A percentile compares a stretch with the other conserved stretches of the same genome.
Evolutionary conservation across 2,888 invertebrate genomes (phyloP).

Genomic region (Rapana venosa): DNA sequence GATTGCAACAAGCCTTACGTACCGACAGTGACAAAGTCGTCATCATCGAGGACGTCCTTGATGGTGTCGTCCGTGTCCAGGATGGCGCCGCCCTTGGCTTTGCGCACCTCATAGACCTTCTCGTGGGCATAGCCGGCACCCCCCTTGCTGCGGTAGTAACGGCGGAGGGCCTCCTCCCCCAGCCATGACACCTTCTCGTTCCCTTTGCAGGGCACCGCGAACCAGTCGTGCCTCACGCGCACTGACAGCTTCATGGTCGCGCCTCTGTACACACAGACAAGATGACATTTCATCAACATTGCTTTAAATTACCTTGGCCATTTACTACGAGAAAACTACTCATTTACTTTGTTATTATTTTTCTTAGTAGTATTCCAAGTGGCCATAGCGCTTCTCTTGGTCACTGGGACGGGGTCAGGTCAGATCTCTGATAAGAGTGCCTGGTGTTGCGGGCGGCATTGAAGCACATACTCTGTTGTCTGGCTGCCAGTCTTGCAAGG

Average conservation of each 20-base stretch:
- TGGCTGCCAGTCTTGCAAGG: too few species aligned
- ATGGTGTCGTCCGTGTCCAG: conserved; percentile 82
- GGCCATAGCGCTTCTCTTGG: too few species aligned
- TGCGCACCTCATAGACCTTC: conserved; percentile 80
- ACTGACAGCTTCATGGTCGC: conserved; percentile 81
- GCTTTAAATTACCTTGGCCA: too few species aligned
- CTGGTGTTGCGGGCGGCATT: too few species aligned
- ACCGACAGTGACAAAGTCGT: conserved; percentile 83
- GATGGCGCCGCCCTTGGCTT: conserved; percentile 82
- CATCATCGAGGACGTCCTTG: conserved; percentile 82
- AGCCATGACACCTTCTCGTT: conserved; percentile 80
- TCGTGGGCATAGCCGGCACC: conserved; percentile 61
- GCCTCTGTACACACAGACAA: background rate
- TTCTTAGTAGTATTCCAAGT: too few species aligned
- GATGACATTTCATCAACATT: background rate
- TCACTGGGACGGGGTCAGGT: too few species aligned
- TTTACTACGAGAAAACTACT: too few species aligned
- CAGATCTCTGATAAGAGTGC: too few species aligned
- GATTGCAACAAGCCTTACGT: conserved; percentile 60
- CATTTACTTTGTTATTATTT: too few species aligned
- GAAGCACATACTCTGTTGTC: too few species aligned
- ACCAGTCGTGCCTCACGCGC: conserved; percentile 82
- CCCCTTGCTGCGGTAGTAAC: conserved; percentile 79
- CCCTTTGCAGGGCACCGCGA: conserved; percentile 81
- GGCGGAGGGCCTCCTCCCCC: conserved; percentile 80